A percentile compares a stretch with the other conserved stretches of the same genome.
phyloP scores from a whole-genome alignment of 2,113 vertebrate species.

The Gobiocypris rarus region DNA sequence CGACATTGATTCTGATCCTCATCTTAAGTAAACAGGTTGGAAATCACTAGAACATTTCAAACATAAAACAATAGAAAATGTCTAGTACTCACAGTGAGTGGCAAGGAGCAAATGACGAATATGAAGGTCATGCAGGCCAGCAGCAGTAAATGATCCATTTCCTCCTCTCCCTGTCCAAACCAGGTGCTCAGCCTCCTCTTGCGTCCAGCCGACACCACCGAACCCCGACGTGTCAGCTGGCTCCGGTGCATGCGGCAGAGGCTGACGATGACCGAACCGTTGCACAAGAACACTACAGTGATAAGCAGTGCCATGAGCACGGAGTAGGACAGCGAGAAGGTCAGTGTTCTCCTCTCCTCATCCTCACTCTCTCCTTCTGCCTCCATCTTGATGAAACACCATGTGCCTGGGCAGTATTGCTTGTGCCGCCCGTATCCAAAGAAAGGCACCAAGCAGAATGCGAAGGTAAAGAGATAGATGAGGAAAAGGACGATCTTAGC shows the following conservation, averaged over 20 bases:
- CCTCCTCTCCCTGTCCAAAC: conserved; percentile 80
- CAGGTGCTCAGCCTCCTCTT: conserved; percentile 73
- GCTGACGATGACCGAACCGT: conserved; percentile 85
- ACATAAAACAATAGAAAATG: conserved; percentile 5
- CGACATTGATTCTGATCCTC: neutral
- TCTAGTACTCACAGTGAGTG: conserved; percentile 82
- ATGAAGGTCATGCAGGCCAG: conserved; percentile 85
- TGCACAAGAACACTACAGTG: conserved; percentile 81
- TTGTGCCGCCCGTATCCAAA: conserved; percentile 80
- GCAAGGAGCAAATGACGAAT: conserved; percentile 87
- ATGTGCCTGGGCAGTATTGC: conserved; percentile 89
- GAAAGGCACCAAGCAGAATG: conserved; percentile 83
- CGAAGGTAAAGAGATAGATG: conserved; percentile 78
- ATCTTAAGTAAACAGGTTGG: neutral
- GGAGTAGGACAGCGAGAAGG: conserved; percentile 87
- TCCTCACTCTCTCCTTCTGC: conserved; percentile 41
- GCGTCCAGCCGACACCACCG: conserved; percentile 62
- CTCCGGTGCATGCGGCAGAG: conserved; percentile 86
- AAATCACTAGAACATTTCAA: neutral
- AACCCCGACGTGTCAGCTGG: conserved; percentile 77
- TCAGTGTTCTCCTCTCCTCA: conserved; percentile 59
- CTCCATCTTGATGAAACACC: conserved; percentile 90
- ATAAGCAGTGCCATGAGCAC: conserved; percentile 83
- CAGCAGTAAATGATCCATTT: conserved; percentile 85
- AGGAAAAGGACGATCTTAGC: conserved; percentile 76